Conservation (phyloP, 2,797 vertebrate genomes). For the Phoebastria nigripes region DNA sequence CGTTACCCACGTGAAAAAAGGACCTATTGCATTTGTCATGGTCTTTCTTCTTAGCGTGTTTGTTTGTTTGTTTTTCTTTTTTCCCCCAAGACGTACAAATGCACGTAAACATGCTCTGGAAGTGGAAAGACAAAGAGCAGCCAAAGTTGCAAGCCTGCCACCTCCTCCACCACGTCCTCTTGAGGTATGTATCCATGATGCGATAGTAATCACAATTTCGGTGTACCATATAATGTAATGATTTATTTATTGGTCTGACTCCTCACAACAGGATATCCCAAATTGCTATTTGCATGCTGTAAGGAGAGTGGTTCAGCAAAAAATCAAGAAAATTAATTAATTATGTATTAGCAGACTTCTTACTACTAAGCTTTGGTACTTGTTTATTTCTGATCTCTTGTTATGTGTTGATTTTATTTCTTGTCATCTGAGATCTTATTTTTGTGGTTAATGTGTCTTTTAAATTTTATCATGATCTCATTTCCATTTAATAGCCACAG, state of each 20-base stretch:
- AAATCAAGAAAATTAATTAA: neutral
- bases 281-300: neutral
- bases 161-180: constrained; percentile 77
- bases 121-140: constrained; percentile 86
- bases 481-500: neutral
- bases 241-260: neutral
- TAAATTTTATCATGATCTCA: neutral
- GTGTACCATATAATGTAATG: rapidly evolving
- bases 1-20: neutral
- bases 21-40: neutral
- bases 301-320: neutral
- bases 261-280: neutral
- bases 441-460: neutral
- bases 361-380: neutral
- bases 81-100: constrained; percentile 70
- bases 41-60: neutral
- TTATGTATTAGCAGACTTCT: neutral
- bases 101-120: constrained; percentile 84
- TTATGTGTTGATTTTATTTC: neutral
- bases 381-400: neutral
- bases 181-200: constrained; percentile 72
- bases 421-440: neutral
- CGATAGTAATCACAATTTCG: neutral
- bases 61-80: neutral
- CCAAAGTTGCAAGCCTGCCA: constrained; percentile 85